Conservation (phyloP, 2,797 vertebrate species). For the Platyrinchus mystaceus region DNA sequence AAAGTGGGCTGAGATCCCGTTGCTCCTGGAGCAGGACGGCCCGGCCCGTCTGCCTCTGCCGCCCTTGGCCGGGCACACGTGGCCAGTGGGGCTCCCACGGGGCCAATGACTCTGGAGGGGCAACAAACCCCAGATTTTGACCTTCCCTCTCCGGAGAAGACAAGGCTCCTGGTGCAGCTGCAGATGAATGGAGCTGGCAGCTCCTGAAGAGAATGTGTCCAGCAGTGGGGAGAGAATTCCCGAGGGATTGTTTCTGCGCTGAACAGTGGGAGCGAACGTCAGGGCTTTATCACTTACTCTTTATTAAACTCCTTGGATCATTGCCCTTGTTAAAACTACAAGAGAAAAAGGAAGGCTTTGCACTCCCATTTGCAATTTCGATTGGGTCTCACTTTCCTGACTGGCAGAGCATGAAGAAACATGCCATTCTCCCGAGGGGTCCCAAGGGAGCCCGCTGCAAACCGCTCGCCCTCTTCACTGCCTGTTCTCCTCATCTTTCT, state of each 20-base stretch:
- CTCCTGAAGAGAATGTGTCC: neutral
- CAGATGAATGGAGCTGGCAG: neutral
- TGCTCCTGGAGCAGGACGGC: neutral
- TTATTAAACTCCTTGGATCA: slow-evolving; percentile 15
- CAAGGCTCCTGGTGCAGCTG: neutral
- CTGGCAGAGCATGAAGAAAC: slow-evolving; percentile 81
- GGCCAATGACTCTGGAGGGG: neutral
- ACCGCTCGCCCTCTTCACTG: slow-evolving; percentile 72
- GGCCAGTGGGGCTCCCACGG: neutral
- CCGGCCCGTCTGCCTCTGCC: neutral
- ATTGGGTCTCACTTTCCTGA: slow-evolving; percentile 72
- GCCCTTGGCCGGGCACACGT: neutral
- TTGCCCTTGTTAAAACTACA: slow-evolving; percentile 47
- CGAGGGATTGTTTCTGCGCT: neutral
- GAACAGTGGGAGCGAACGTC: slow-evolving; percentile 11
- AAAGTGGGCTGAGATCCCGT: neutral
- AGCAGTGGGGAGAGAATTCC: slow-evolving; percentile 19
- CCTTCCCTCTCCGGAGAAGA: neutral
- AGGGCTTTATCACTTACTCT: slow-evolving; percentile 45
- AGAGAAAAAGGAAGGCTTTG: slow-evolving; percentile 18
- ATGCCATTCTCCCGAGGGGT: slow-evolving; percentile 68
- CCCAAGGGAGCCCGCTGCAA: slow-evolving; percentile 71
- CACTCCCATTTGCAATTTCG: slow-evolving; percentile 44
- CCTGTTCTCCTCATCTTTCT: slow-evolving; percentile 75
- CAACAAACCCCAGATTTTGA: neutral